Percentiles rank a stretch among this genome's conserved stretches.
phyloP scores from a whole-genome alignment of 1,140 invertebrate species.

The Pectinophora gossypiella region DNA sequence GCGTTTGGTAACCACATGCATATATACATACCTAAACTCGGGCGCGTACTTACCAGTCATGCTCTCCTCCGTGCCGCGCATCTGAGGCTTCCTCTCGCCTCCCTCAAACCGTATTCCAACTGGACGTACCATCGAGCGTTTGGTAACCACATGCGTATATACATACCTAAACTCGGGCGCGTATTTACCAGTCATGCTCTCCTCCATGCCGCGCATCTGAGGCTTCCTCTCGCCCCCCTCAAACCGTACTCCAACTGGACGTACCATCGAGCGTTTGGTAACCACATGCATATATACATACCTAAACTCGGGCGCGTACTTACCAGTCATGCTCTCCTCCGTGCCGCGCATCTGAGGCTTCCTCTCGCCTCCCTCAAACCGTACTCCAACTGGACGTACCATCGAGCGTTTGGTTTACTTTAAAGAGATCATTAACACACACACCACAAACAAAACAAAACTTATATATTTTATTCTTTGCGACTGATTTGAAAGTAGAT shows the following conservation, averaged over 20 bases:
- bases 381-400: slow-evolving; percentile 85
- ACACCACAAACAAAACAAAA: too few species aligned
- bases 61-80: slow-evolving; percentile 77
- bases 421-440: too few species aligned
- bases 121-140: slow-evolving; percentile 81
- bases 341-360: slow-evolving; percentile 74
- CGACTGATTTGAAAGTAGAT: too few species aligned
- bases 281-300: too few species aligned
- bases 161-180: too few species aligned
- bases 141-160: too few species aligned
- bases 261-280: slow-evolving; percentile 79
- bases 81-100: slow-evolving; percentile 76
- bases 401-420: slow-evolving; percentile 78
- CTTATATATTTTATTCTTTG: too few species aligned
- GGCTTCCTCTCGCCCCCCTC: slow-evolving; percentile 78
- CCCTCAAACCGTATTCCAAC: slow-evolving; percentile 82
- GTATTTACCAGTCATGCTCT: slow-evolving; percentile 83
- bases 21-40: too few species aligned
- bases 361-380: slow-evolving; percentile 80
- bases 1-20: slow-evolving; percentile 76
- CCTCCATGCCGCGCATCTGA: slow-evolving; percentile 75
- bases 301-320: too few species aligned
- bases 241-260: slow-evolving; percentile 85
- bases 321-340: slow-evolving; percentile 81
- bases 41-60: slow-evolving; percentile 84